Percentiles rank a stretch among this genome's conserved stretches.
phyloP scores from a whole-genome alignment of 2,797 vertebrate species.

The Sebastes oblongus region DNA sequence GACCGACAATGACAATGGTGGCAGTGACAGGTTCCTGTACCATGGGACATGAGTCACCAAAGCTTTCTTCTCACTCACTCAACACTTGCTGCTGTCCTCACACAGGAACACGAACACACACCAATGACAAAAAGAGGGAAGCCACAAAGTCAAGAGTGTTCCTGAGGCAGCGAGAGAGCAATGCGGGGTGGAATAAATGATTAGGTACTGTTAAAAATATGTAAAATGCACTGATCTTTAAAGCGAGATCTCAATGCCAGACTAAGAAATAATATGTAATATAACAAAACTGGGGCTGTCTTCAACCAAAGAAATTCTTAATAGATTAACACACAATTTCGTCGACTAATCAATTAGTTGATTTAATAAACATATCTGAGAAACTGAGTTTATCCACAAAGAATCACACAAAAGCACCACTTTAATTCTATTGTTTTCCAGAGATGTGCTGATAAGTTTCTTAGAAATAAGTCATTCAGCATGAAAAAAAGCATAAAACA shows the following conservation, averaged over 20 bases:
- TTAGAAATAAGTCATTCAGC: no score
- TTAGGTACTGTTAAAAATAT: neutral
- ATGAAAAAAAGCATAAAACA: no score
- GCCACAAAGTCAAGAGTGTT: neutral
- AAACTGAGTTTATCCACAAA: no score
- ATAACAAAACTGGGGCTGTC: no score
- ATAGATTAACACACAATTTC: no score
- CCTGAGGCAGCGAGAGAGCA: neutral
- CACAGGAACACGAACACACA: neutral
- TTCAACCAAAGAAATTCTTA: no score
- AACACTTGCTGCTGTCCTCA: slow-evolving; percentile 37
- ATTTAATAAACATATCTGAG: no score
- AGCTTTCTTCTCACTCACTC: slow-evolving; percentile 51
- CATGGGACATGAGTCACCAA: slow-evolving; percentile 66
- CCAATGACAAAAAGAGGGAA: neutral
- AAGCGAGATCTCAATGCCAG: neutral
- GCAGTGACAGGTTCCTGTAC: slow-evolving; percentile 58
- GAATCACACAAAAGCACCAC: no score
- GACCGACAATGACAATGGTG: slow-evolving; percentile 54
- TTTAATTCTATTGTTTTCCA: no score
- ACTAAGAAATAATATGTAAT: neutral
- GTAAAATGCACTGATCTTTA: neutral
- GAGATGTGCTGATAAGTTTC: no score
- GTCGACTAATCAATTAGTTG: no score
- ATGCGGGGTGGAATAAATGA: neutral